Evolutionary conservation across 2,888 invertebrate species (phyloP).

Genomic region (Caenorhabditis uteleia): DNA sequence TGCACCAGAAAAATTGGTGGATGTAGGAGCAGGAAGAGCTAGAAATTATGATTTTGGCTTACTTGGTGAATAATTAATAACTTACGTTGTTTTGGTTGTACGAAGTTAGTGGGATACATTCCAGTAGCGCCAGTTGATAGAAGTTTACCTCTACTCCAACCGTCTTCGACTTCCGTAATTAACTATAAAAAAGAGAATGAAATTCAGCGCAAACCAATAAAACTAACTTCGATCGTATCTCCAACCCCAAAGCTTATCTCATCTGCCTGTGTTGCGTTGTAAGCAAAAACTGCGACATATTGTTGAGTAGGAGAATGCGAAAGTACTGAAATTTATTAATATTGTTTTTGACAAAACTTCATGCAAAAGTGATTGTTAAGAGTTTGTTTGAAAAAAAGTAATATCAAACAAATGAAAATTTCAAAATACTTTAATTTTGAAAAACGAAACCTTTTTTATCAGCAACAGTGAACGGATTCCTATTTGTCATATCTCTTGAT

Average conservation of each 20-base stretch:
- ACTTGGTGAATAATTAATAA: too few relatives aligned
- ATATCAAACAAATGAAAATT: too few relatives aligned
- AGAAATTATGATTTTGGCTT: neutral
- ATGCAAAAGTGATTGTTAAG: too few relatives aligned
- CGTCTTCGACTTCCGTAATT: conserved; percentile 88
- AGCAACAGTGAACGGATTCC: conserved; percentile 17
- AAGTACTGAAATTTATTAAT: too few relatives aligned
- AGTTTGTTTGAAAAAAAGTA: too few relatives aligned
- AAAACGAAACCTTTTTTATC: too few relatives aligned
- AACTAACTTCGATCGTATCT: conserved; percentile 82
- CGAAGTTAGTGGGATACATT: conserved; percentile 96
- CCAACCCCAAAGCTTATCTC: conserved; percentile 86
- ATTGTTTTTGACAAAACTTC: too few relatives aligned
- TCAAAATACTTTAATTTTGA: too few relatives aligned
- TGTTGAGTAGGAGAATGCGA: too few relatives aligned
- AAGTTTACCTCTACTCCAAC: conserved; percentile 75
- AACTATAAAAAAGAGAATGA: conserved; percentile 13
- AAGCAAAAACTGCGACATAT: conserved; percentile 70
- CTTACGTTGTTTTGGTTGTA: conserved; percentile 72
- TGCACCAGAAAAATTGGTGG: neutral
- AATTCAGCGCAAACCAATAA: neutral
- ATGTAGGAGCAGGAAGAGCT: conserved; percentile 3
- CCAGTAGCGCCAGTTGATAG: conserved; percentile 78
- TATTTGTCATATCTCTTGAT: conserved; percentile 37
- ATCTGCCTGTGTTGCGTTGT: conserved; percentile 90